Conservation (phyloP, 2,797 vertebrate genomes). For the Semotilus atromaculatus region DNA sequence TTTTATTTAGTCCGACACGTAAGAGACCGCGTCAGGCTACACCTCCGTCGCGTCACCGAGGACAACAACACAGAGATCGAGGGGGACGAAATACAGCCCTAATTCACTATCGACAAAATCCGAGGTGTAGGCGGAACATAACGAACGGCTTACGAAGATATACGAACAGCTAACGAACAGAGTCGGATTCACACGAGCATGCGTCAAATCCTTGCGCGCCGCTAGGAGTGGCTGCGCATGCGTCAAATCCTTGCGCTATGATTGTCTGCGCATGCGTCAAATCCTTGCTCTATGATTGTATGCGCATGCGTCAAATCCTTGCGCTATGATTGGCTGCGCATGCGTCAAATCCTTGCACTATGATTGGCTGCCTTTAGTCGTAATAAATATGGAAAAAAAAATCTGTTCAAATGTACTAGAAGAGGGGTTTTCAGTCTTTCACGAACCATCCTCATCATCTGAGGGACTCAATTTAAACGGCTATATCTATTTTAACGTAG, state of each 20-base stretch:
- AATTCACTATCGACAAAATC: constrained; percentile 60
- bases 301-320: too few species aligned
- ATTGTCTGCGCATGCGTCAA: too few species aligned
- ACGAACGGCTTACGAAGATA: constrained; percentile 57
- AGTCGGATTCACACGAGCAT: constrained; percentile 38
- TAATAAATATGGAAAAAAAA: not conserved
- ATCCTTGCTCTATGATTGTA: too few species aligned
- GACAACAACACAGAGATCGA: constrained; percentile 86
- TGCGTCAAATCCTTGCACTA: too few species aligned
- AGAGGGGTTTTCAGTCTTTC: not conserved
- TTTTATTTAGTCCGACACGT: constrained; percentile 99
- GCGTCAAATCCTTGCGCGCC: not conserved
- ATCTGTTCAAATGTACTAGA: not conserved
- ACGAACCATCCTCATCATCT: not conserved
- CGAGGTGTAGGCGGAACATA: constrained; percentile 63
- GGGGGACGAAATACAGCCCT: constrained; percentile 73
- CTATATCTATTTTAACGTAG: not conserved
- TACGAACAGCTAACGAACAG: constrained; percentile 56
- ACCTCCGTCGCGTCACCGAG: constrained; percentile 98
- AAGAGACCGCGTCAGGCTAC: constrained; percentile 99
- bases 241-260: not conserved
- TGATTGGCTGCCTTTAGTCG: constrained; percentile 9
- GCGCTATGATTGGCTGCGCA: too few species aligned
- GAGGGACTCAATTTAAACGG: not conserved
- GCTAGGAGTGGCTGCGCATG: constrained; percentile 22